Base-by-base conservation (phyloP, 2,797 vertebrate genomes). In the Glyptemys insculpta region DNA sequence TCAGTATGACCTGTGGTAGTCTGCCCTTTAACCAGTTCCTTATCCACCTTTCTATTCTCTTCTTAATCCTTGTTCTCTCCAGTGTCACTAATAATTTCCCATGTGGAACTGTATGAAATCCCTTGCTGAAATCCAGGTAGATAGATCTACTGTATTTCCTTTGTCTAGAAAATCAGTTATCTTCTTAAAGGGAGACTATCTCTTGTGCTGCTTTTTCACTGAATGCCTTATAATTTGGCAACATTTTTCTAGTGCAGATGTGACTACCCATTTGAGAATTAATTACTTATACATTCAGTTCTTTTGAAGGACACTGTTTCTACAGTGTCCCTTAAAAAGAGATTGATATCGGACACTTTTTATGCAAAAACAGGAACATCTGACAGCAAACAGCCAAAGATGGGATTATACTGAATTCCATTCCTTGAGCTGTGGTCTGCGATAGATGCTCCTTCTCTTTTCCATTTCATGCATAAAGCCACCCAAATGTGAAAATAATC, bases 301-400 rank as follows among this genome's bases (percentile, higher is more conserved):
- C 50, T 87, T 91, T 31, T 37, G 57, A 89, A 50, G 54, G 47
- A 87, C 68, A 50, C 4, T 10, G 54, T 86, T 86, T 52, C 31
- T 59, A 57, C 44, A 49, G 50, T 0, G 0, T 53, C 65, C 65
- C 80, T 78, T 84, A 53, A 65, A 86, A 81, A 62, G 59, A 62
- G 31, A 62, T 16, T 34, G 31, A 16, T 16, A 52, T 0, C 0
- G 59, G 25, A 1, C 18, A 74, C 76, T 74, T 79, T 56, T 44
- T 54, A 2, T 1, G 10, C 10, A 11, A 88, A 53, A 10, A 50
- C 11, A 21, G 34, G 85, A n/a, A 50, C 3, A 72, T 65, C 0
- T 27, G 0, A 79, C 62, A 91, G 52, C 3, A 84, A 11, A 76
- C 62, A n/a, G 72, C 6, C 56, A 81, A 56, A 87, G 57, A n/a